Evolutionary conservation across 1,140 invertebrate genomes (phyloP), one percentile per base, ranked within the genome.

Genomic region (Drosophila pachea): DNA sequence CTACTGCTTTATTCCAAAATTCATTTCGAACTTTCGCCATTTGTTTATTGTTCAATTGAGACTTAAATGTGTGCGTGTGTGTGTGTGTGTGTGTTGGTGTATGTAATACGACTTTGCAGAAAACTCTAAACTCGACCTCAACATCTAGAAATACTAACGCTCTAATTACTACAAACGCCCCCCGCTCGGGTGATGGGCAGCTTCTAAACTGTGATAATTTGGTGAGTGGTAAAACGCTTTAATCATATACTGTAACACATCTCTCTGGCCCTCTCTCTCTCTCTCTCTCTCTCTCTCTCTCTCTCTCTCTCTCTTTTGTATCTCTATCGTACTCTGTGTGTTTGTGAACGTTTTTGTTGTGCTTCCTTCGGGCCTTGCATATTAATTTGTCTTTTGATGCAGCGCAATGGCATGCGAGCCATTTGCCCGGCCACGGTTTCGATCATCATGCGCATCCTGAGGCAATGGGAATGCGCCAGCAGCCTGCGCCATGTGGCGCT

Each of bases 351-450:
- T 11, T 48, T 48, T n/a, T 47, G 4, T 32, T 31, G 22, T 3
- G 3, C 16, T 8, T 45, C 12, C 5, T 42, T 1, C 7, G 0
- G 2, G 40, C 9, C 3, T 31, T 31, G 22, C 2, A 31, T 48
- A 11, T 32, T n/a, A n/a, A 48, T 52, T 38, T 63, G 29, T 31
- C 9, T 33, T 52, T 54, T 32, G 9, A 11, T 54, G 36, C 54
- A 93, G 92, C 90, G 91, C 29, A 93, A 93, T 91, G 92, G 92
- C 12, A 88, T 93, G 70, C 89, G 91, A 58, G 92, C 92, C 12
- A 91, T 93, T 52, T 93, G 92, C 72, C 93, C 93, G 11, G 92
- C 93, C 8, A 93, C 92, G 4, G 89, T 92, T 31, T 92, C 92
- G 69, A 88, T 93, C 63, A 79, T 93, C 32, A 90, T 92, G 77